A percentile compares a stretch with the other conserved stretches of the same genome.
Conservation (phyloP, 2,113 vertebrate species). For the Paradoxurus hermaphroditus region DNA sequence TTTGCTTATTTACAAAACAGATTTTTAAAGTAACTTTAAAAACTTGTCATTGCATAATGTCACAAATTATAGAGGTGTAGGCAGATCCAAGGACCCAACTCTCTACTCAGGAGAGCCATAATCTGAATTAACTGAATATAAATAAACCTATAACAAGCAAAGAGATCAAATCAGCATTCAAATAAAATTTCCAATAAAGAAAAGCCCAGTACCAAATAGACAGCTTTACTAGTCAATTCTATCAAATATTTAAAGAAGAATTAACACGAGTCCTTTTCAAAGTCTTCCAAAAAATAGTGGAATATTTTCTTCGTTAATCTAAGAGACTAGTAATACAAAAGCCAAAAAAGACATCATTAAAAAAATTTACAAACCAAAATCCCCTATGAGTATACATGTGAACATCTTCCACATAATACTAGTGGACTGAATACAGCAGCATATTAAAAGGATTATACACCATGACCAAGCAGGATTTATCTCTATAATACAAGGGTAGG, state of each 20-base stretch:
- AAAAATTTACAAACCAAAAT: not conserved
- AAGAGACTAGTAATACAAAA: not conserved
- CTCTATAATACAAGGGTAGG: not conserved
- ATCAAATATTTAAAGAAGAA: not conserved
- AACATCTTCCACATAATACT: not conserved
- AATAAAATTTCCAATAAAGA: not conserved
- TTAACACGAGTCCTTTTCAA: not conserved
- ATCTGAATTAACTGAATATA: not conserved
- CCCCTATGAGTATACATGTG: not conserved
- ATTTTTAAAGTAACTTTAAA: not conserved
- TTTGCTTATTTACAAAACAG: not conserved
- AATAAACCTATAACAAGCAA: not conserved
- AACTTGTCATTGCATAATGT: not conserved
- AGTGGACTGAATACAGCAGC: not conserved
- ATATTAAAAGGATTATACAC: not conserved
- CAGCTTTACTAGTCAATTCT: not conserved
- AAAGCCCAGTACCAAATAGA: not conserved
- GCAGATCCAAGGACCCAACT: not conserved
- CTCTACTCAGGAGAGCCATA: not conserved
- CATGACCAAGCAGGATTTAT: not conserved
- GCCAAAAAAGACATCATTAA: not conserved
- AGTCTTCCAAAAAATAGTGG: not conserved
- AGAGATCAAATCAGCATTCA: not conserved
- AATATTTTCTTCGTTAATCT: not conserved
- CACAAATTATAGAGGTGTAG: not conserved